Conservation (phyloP, 2,113 vertebrate species). For the Callaeas wilsoni region DNA sequence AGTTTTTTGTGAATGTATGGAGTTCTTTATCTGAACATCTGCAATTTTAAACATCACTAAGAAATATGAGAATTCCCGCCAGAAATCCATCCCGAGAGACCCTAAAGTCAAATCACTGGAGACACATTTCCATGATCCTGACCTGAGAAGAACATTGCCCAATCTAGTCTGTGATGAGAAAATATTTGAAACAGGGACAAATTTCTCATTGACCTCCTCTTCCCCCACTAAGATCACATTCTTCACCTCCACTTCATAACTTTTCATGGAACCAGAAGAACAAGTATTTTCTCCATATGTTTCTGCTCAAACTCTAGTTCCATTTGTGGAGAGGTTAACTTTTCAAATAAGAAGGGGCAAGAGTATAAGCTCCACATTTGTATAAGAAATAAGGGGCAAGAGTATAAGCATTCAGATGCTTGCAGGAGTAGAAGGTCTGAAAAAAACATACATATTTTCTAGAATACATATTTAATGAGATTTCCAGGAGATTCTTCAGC, state of each 20-base stretch:
- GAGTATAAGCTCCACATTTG: neutral
- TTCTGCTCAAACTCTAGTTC: conserved; percentile 24
- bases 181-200: conserved; percentile 46
- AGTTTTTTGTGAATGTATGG: neutral
- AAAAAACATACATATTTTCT: neutral
- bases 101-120: neutral
- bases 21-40: conserved; percentile 11
- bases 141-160: neutral
- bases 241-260: conserved; percentile 31
- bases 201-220: conserved; percentile 45
- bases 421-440: neutral
- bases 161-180: neutral
- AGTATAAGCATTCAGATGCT: neutral
- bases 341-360: neutral
- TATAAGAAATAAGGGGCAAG: neutral
- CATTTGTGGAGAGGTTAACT: conserved; percentile 15
- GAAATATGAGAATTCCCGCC: neutral
- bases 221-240: neutral
- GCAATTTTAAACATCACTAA: neutral
- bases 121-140: neutral
- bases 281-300: conserved; percentile 36
- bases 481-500: neutral
- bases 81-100: neutral
- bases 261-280: neutral
- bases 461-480: neutral